Conservation (phyloP, 2,797 vertebrate genomes). For the Danio aesculapii region DNA sequence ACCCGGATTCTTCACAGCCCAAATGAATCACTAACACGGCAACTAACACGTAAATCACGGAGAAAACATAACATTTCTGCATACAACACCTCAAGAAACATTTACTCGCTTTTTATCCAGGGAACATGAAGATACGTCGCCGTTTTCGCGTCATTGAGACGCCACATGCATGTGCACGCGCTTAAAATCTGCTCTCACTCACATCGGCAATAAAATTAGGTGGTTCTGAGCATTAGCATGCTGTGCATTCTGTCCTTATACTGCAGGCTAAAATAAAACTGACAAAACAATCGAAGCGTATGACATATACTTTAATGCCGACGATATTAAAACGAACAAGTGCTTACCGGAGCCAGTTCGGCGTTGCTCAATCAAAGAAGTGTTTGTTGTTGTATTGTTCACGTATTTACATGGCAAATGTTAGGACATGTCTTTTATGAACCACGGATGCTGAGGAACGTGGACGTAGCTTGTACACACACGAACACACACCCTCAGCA, state of each 20-base stretch:
- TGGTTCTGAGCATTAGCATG: neutral
- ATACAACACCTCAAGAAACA: neutral
- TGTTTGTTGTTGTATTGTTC: conserved; percentile 11
- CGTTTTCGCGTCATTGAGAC: conserved; percentile 5
- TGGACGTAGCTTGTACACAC: conserved; percentile 21
- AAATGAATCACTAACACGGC: neutral
- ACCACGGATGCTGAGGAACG: conserved; percentile 38
- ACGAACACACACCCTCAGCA: conserved; percentile 50
- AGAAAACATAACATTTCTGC: neutral
- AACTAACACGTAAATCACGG: neutral
- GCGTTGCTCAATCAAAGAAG: neutral
- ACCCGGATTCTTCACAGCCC: neutral
- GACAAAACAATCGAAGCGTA: neutral
- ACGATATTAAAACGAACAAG: conserved; percentile 14
- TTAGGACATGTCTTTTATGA: neutral
- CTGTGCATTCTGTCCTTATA: neutral
- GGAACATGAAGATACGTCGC: conserved; percentile 2
- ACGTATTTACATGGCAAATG: conserved; percentile 27
- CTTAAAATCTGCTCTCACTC: conserved; percentile 1
- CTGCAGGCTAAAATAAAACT: neutral
- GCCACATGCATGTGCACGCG: conserved; percentile 2
- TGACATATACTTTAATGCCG: neutral
- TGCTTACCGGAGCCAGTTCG: conserved; percentile 48
- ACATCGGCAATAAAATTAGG: neutral
- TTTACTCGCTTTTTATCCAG: neutral